A percentile compares a stretch with the other conserved stretches of the same genome.
phyloP scores from a whole-genome alignment of 2,113 vertebrate genomes.

The Clarias gariepinus region DNA sequence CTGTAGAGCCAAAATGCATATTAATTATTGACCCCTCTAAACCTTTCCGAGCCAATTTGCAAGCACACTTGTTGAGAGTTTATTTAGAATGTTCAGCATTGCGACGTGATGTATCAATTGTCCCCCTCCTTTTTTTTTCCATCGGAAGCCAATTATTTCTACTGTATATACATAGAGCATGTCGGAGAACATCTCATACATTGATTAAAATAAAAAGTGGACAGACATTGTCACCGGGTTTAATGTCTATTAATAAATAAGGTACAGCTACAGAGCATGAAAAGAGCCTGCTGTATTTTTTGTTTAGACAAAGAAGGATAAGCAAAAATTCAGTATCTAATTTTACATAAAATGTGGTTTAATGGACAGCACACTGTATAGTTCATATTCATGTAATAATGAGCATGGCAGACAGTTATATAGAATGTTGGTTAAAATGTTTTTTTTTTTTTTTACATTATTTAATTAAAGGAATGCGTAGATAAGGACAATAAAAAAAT shows the following conservation, averaged over 20 bases:
- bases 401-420: no score
- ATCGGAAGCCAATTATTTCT: conserved; percentile 7
- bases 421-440: not conserved
- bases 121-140: not conserved
- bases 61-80: not conserved
- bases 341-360: not conserved
- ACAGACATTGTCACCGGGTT: not conserved
- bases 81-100: conserved; percentile 4
- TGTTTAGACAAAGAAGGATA: not conserved
- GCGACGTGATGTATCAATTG: not conserved
- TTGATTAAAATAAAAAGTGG: not conserved
- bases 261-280: not conserved
- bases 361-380: not conserved
- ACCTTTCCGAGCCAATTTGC: not conserved
- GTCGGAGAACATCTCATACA: not conserved
- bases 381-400: not conserved
- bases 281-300: not conserved
- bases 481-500: not conserved
- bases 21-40: conserved; percentile 23
- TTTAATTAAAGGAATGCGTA: not conserved
- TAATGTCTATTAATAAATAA: not conserved
- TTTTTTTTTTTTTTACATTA: not conserved
- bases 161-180: not conserved
- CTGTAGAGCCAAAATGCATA: not conserved
- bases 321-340: not conserved